Conservation (phyloP, 2,113 vertebrate genomes). For the Fukomys damarensis region DNA sequence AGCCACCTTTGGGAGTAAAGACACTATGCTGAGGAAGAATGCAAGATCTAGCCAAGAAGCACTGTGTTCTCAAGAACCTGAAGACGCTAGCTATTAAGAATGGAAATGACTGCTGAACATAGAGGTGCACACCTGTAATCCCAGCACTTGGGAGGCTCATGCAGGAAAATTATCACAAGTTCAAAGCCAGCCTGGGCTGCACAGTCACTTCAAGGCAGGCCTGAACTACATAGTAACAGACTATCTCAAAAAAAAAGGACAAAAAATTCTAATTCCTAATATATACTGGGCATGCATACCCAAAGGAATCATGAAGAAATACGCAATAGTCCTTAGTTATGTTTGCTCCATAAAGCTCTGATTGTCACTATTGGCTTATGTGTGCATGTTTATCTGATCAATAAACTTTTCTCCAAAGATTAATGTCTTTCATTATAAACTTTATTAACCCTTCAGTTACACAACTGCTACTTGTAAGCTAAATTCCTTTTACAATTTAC, state of each 20-base stretch:
- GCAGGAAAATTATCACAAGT: neutral
- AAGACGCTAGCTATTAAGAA: neutral
- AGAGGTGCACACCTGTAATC: neutral
- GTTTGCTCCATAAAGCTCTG: neutral
- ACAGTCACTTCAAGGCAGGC: neutral
- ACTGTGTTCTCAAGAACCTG: neutral
- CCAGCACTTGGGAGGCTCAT: neutral
- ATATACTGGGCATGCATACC: neutral
- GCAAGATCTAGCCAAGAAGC: neutral
- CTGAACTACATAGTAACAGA: neutral
- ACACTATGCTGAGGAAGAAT: neutral
- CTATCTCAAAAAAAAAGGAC: neutral
- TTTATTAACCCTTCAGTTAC: neutral
- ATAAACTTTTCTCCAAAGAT: constrained; percentile 27
- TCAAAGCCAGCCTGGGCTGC: neutral
- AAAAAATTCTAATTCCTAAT: neutral
- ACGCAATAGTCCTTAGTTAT: neutral
- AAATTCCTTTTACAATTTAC: neutral
- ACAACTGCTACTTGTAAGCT: neutral
- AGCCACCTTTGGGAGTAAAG: constrained; percentile 88
- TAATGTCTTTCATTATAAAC: constrained; percentile 48
- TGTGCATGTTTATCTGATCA: neutral
- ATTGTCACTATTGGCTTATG: neutral
- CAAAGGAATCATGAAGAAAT: neutral
- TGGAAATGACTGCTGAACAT: neutral